Percentiles rank a stretch among this genome's conserved stretches.
Evolutionary conservation across 1,140 invertebrate species (phyloP).

Genomic region (Myzus persicae): DNA sequence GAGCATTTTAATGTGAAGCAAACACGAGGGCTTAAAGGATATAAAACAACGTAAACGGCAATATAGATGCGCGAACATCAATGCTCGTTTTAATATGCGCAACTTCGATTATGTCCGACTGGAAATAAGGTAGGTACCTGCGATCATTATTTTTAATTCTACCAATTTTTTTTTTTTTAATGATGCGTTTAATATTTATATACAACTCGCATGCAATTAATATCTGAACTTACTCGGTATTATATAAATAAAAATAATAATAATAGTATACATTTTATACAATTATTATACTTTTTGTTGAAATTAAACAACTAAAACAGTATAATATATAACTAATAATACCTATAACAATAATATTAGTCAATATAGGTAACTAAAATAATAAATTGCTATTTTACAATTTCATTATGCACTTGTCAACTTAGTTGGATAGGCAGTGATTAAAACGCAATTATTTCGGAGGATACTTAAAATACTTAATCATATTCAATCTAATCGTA

Average conservation of each 20-base stretch:
- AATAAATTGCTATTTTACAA: no score
- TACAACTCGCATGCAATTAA: background rate
- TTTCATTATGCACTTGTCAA: no score
- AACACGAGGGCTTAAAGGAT: conserved; percentile 26
- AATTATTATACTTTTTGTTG: no score
- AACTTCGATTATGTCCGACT: background rate
- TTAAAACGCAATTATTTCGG: background rate
- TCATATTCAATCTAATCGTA: background rate
- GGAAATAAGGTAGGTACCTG: background rate
- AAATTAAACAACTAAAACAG: no score
- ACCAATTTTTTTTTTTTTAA: background rate
- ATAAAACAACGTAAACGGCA: conserved; percentile 12
- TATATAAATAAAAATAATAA: no score
- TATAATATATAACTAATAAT: no score
- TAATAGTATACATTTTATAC: no score
- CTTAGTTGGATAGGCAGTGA: background rate
- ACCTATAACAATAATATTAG: no score
- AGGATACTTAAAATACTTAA: background rate
- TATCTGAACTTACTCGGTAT: background rate
- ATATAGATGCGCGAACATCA: background rate
- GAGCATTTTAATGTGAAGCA: conserved; percentile 24
- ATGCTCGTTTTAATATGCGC: background rate
- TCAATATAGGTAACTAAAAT: no score
- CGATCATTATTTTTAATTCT: background rate
- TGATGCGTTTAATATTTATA: no score